Conservation (phyloP, 2,888 invertebrate species). For the Temnothorax rugatulus region DNA sequence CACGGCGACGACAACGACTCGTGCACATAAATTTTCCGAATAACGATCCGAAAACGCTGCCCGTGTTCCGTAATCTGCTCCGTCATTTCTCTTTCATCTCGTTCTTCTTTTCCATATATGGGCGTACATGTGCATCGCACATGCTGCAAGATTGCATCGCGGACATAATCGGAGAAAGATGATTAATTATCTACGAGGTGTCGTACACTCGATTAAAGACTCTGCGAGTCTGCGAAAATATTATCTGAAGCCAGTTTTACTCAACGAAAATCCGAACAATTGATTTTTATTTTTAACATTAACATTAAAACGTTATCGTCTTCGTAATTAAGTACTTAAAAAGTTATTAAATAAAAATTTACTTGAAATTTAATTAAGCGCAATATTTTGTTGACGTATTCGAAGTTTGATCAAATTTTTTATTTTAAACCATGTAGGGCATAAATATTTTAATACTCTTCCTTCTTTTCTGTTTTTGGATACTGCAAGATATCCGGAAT, state of each 20-base stretch:
- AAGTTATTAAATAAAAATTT: background rate
- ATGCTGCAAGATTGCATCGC: background rate
- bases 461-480: background rate
- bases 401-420: background rate
- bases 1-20: slow-evolving; percentile 15
- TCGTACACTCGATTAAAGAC: background rate
- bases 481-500: background rate
- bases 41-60: slow-evolving; percentile 31
- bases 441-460: background rate
- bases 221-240: background rate
- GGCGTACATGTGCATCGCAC: background rate
- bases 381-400: background rate
- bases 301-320: background rate
- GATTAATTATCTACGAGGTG: slow-evolving; percentile 27
- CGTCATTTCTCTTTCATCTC: slow-evolving; percentile 31
- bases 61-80: background rate
- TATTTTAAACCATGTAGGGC: background rate
- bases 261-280: background rate
- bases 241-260: background rate
- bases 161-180: background rate
- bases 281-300: background rate
- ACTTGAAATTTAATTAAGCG: background rate
- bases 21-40: slow-evolving; percentile 44
- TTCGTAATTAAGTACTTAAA: background rate
- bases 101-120: slow-evolving; percentile 8